Evolutionary conservation across 2,888 invertebrate species (phyloP).

Genomic region (Dynastes hyllus): DNA sequence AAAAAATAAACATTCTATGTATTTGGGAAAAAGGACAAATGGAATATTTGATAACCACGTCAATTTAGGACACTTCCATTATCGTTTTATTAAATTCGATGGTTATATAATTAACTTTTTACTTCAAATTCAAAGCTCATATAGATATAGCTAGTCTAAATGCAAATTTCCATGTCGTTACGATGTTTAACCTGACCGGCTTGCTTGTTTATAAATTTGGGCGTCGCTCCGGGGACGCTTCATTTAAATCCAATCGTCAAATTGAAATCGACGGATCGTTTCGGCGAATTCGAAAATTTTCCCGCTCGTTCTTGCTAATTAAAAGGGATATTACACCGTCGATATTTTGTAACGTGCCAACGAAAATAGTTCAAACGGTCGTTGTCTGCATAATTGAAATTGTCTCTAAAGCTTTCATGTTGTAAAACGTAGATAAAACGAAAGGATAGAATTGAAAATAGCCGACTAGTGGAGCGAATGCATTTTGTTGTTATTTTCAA

Average conservation of each 20-base stretch:
- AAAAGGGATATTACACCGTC: not conserved
- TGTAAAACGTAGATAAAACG: no score
- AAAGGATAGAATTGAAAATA: no score
- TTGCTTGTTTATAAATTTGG: not conserved
- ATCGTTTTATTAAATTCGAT: not conserved
- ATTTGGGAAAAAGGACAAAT: no score
- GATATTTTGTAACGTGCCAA: not conserved
- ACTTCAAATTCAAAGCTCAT: not conserved
- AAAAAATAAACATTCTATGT: no score
- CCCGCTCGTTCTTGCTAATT: not conserved
- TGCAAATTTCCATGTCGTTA: not conserved
- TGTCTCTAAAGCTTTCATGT: no score
- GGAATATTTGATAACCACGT: no score
- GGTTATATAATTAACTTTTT: not conserved
- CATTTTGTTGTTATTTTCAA: no score
- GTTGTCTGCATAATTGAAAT: no score
- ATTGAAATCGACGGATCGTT: not conserved
- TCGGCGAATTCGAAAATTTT: not conserved
- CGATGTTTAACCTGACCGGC: not conserved
- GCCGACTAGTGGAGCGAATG: no score
- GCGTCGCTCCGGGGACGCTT: not conserved
- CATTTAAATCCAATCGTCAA: slow-evolving; percentile 4
- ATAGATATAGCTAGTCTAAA: not conserved
- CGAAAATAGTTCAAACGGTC: no score
- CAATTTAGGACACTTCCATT: not conserved